These are phyloP conservation scores for Sinella curviseta DNA, from an alignment of 1,140 invertebrate species.

Conservation along the genomic window DNA sequence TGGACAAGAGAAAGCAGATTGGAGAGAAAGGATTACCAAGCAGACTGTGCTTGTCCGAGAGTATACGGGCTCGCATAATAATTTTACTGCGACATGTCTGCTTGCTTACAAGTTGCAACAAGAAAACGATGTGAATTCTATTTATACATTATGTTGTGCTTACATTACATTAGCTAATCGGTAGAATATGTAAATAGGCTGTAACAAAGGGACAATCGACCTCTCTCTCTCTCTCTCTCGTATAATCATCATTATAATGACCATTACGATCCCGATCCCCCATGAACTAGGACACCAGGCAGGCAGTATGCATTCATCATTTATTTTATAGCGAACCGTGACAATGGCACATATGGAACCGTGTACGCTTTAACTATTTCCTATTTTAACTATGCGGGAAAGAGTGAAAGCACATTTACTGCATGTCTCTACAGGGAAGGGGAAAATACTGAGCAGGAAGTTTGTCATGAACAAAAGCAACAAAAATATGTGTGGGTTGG, in stretches of 20 bases:
- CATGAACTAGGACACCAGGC: neutral
- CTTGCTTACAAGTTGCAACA: too few species aligned
- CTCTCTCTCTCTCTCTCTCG: neutral
- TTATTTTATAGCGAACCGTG: neutral
- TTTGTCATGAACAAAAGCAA: too few species aligned
- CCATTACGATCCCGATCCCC: conserved; percentile 8
- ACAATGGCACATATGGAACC: neutral
- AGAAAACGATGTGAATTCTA: too few species aligned
- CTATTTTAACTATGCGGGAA: too few species aligned
- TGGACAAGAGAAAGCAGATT: neutral
- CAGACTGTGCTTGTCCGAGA: neutral
- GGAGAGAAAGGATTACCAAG: neutral
- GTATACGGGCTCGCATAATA: neutral
- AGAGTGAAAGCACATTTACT: too few species aligned
- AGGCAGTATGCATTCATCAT: neutral
- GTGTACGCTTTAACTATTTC: too few species aligned
- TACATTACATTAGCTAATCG: neutral
- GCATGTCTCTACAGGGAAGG: too few species aligned
- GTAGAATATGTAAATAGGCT: neutral
- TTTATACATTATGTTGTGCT: too few species aligned
- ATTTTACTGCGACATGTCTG: too few species aligned
- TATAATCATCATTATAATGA: neutral
- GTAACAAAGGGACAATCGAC: neutral
- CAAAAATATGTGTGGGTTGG: too few species aligned
- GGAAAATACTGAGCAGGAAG: too few species aligned